These are phyloP conservation scores for Cactoblastis cactorum DNA, from an alignment of 2,888 invertebrate species.

Conservation along the genomic window DNA sequence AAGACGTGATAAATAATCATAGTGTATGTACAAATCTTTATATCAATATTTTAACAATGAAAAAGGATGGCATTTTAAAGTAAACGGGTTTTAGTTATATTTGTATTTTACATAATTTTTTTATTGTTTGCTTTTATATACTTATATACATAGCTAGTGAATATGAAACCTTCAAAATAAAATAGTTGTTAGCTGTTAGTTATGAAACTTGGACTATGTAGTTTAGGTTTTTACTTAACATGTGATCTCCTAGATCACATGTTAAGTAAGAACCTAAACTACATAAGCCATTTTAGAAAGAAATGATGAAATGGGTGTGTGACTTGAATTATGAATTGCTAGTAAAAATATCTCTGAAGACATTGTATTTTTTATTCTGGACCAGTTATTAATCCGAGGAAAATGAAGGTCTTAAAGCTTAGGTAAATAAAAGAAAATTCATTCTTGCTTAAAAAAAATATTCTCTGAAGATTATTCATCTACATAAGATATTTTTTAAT, in stretches of 20 bases:
- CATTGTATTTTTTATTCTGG: neutral
- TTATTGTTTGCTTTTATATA: too few relatives aligned
- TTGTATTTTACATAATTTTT: too few relatives aligned
- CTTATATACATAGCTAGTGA: too few relatives aligned
- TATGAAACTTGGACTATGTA: neutral
- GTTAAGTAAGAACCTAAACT: neutral
- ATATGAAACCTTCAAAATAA: too few relatives aligned
- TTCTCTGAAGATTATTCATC: constrained; percentile 15
- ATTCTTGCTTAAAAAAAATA: neutral
- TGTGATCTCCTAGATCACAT: too few relatives aligned
- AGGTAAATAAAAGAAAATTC: constrained; percentile 9
- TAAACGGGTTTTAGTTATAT: too few relatives aligned
- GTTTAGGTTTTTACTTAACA: neutral
- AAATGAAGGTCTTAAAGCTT: neutral
- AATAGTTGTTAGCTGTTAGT: too few relatives aligned
- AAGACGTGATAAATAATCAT: too few relatives aligned
- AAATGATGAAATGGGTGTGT: neutral
- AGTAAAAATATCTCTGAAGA: neutral
- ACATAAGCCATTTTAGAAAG: neutral
- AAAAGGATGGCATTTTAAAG: too few relatives aligned
- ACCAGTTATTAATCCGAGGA: constrained; percentile 2
- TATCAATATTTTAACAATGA: too few relatives aligned
- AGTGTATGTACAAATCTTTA: too few relatives aligned
- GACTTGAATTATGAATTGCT: neutral
- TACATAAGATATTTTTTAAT: constrained; percentile 10